These are phyloP conservation scores for Oegoconia quadripuncta DNA, from an alignment of 2,888 invertebrate genomes.

Conservation along the genomic window DNA sequence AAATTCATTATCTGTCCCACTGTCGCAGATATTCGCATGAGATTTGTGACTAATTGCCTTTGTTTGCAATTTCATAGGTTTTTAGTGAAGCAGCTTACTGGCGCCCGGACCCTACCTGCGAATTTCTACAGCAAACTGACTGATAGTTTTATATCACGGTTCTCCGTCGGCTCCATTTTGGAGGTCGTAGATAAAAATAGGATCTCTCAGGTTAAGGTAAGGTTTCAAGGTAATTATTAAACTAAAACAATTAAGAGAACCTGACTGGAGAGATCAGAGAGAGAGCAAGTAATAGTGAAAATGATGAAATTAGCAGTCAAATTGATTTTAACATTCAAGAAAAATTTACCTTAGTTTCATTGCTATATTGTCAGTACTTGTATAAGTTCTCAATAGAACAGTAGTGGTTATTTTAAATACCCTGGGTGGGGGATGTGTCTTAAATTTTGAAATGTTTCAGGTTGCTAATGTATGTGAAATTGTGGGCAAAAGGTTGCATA, in stretches of 20 bases:
- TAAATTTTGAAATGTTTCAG: slow-evolving; percentile 43
- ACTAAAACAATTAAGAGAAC: too few species aligned
- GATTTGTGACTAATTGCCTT: neutral
- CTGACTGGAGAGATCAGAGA: too few species aligned
- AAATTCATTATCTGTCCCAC: too few species aligned
- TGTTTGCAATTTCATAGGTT: slow-evolving; percentile 69
- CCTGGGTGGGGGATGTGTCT: too few species aligned
- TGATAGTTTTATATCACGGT: slow-evolving; percentile 90
- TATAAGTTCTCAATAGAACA: too few species aligned
- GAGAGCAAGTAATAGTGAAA: too few species aligned
- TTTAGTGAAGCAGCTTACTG: slow-evolving; percentile 93
- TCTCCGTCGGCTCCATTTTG: slow-evolving; percentile 89
- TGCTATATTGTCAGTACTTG: too few species aligned
- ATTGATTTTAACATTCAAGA: too few species aligned
- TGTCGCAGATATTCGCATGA: neutral
- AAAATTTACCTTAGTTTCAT: too few species aligned
- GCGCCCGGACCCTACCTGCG: slow-evolving; percentile 95
- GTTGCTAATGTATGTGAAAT: slow-evolving; percentile 94
- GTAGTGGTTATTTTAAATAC: too few species aligned
- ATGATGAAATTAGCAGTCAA: too few species aligned
- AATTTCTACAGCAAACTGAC: slow-evolving; percentile 94
- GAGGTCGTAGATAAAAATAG: slow-evolving; percentile 98
- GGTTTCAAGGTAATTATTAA: too few species aligned
- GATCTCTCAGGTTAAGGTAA: slow-evolving; percentile 91
- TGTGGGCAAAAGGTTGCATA: slow-evolving; percentile 93